Percentiles rank a stretch among this genome's conserved stretches.
These are phyloP conservation scores for Sebastolobus alascanus DNA, from an alignment of 2,797 vertebrate genomes.

Conservation along the genomic window DNA sequence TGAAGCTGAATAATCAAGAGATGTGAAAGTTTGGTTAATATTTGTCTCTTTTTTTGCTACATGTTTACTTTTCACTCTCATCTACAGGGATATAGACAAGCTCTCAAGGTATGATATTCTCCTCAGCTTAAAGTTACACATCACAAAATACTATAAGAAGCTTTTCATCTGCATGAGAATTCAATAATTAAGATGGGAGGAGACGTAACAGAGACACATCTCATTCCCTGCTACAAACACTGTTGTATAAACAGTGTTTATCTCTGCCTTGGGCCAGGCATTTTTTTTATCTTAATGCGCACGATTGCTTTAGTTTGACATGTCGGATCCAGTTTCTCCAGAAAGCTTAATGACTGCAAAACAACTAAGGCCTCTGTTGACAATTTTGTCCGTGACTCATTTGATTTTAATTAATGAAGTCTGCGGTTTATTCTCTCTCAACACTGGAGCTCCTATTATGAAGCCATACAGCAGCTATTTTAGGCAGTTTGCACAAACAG, in stretches of 20 bases:
- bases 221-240: constrained; percentile 44
- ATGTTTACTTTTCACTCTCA: constrained; percentile 9
- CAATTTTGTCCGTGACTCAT: constrained; percentile 67
- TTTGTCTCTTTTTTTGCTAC: constrained; percentile 3
- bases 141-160: constrained; percentile 34
- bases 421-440: constrained; percentile 65
- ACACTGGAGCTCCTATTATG: constrained; percentile 54
- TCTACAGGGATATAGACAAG: constrained; percentile 5
- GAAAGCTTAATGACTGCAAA: constrained; percentile 69
- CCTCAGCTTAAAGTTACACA: constrained; percentile 34
- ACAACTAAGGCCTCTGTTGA: constrained; percentile 63
- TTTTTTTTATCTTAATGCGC: constrained; percentile 50
- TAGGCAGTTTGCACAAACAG: constrained; percentile 55
- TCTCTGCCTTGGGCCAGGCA: constrained; percentile 60
- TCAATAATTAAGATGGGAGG: constrained; percentile 57
- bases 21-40: constrained; percentile 4
- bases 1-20: constrained; percentile 33
- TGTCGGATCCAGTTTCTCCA: constrained; percentile 64
- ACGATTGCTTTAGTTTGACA: constrained; percentile 57
- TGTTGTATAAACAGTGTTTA: constrained; percentile 66
- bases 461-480: constrained; percentile 59
- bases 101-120: constrained; percentile 1
- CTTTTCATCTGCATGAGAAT: constrained; percentile 33
- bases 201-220: constrained; percentile 50
- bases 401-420: constrained; percentile 75